Conservation (phyloP, 1,140 invertebrate species). For the Drosophila lowei region DNA sequence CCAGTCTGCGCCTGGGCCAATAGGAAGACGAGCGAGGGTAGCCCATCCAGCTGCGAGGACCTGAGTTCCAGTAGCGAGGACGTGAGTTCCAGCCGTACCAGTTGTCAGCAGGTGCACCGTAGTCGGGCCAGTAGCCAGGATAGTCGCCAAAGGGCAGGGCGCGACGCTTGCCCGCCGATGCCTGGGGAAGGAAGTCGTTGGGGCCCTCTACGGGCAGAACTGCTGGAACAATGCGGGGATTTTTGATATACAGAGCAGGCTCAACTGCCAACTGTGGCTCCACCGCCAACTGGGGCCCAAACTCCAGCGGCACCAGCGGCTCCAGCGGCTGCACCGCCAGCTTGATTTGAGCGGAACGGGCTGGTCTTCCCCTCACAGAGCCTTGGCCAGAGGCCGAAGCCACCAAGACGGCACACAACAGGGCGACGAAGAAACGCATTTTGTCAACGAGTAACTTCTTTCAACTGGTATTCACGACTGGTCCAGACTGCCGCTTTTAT, state of each 20-base stretch:
- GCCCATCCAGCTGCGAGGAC: conserved; percentile 19
- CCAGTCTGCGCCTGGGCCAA: conserved; percentile 16
- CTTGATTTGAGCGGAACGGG: conserved; percentile 8
- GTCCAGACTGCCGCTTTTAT: conserved; percentile 26
- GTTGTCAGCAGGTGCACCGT: conserved; percentile 6
- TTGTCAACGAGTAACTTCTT: conserved; percentile 33
- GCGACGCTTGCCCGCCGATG: conserved; percentile 8
- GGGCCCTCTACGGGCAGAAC: conserved; percentile 10
- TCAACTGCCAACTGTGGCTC: conserved; percentile 20
- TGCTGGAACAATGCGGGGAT: not conserved
- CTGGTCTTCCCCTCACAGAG: conserved; percentile 23
- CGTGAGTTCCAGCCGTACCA: conserved; percentile 34
- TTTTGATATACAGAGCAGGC: not conserved
- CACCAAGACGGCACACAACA: conserved; percentile 37
- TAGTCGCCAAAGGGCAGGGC: conserved; percentile 12
- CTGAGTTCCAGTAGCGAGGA: conserved; percentile 29
- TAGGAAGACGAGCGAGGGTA: conserved; percentile 6
- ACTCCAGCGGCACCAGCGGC: conserved; percentile 18
- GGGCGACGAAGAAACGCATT: conserved; percentile 47
- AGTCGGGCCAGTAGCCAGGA: conserved; percentile 38
- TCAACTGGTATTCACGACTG: conserved; percentile 21
- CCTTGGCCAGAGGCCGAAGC: conserved; percentile 37
- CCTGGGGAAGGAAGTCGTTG: conserved; percentile 2
- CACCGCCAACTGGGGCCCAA: conserved; percentile 14
- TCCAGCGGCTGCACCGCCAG: conserved; percentile 31